Conservation (phyloP, 92 coral and sea anemone species). For the Muricea muricata region DNA sequence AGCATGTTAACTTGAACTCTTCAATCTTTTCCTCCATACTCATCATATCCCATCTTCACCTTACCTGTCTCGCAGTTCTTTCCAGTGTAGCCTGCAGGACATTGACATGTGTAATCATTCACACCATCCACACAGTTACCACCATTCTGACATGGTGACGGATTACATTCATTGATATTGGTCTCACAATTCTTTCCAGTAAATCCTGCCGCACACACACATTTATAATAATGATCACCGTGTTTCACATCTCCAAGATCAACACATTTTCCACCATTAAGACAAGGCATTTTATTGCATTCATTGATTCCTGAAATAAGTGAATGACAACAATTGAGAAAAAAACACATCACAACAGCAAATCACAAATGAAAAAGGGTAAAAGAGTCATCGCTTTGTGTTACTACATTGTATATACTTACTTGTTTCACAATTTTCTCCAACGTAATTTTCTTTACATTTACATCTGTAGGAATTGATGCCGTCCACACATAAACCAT, state of each 20-base stretch:
- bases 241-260: not conserved
- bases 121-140: conserved; percentile 8
- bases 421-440: not conserved
- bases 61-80: conserved; percentile 14
- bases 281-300: conserved; percentile 23
- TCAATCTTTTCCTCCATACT: no score
- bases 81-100: conserved; percentile 18
- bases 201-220: conserved; percentile 16
- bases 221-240: not conserved
- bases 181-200: conserved; percentile 16
- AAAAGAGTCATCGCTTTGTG: no score
- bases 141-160: conserved; percentile 22
- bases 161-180: not conserved
- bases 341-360: not conserved
- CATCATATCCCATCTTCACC: not conserved
- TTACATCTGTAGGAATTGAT: conserved; percentile 50
- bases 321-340: not conserved
- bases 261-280: conserved; percentile 2
- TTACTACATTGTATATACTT: not conserved
- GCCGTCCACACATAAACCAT: conserved; percentile 42
- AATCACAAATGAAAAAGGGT: no score
- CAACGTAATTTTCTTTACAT: conserved; percentile 33
- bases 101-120: not conserved
- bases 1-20: not conserved
- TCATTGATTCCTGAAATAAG: conserved; percentile 21